A percentile compares a stretch with the other conserved stretches of the same genome.
phyloP scores from a whole-genome alignment of 2,888 invertebrate species.

The Melanostoma scalare region DNA sequence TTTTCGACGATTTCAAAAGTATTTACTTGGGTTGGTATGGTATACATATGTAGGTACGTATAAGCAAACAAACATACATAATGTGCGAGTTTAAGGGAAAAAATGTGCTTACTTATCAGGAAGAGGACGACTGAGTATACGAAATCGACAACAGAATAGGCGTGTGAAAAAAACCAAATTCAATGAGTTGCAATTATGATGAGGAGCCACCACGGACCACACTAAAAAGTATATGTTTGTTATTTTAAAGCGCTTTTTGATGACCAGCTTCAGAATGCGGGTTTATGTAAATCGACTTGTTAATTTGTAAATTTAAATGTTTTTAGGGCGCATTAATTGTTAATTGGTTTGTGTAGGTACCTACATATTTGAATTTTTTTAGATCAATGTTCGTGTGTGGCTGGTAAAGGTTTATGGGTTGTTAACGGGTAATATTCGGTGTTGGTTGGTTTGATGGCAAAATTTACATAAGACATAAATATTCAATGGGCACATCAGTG shows the following conservation, averaged over 20 bases:
- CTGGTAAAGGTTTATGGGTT: constrained; percentile 45
- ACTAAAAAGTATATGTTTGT: constrained; percentile 1
- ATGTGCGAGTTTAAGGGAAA: constrained; percentile 9
- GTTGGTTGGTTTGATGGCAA: neutral
- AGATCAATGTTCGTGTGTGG: constrained; percentile 50
- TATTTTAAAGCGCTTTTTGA: constrained; percentile 11
- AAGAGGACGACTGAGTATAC: constrained; percentile 21
- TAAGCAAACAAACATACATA: neutral
- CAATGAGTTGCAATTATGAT: constrained; percentile 46
- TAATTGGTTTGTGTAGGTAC: neutral
- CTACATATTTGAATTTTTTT: neutral
- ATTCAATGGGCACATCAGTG: constrained; percentile 28
- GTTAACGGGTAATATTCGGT: constrained; percentile 43
- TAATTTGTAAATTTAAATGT: constrained; percentile 40
- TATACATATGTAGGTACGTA: neutral
- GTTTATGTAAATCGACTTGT: constrained; percentile 22
- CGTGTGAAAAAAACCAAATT: constrained; percentile 37
- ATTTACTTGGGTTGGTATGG: neutral
- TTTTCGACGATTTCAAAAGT: neutral
- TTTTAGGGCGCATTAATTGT: constrained; percentile 13
- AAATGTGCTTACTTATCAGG: constrained; percentile 60
- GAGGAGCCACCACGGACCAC: constrained; percentile 8
- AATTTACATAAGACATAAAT: constrained; percentile 64
- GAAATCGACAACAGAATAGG: neutral
- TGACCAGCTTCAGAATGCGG: neutral